phyloP scores from a whole-genome alignment of 2,888 invertebrate genomes.

The Lutraria lutraria region DNA sequence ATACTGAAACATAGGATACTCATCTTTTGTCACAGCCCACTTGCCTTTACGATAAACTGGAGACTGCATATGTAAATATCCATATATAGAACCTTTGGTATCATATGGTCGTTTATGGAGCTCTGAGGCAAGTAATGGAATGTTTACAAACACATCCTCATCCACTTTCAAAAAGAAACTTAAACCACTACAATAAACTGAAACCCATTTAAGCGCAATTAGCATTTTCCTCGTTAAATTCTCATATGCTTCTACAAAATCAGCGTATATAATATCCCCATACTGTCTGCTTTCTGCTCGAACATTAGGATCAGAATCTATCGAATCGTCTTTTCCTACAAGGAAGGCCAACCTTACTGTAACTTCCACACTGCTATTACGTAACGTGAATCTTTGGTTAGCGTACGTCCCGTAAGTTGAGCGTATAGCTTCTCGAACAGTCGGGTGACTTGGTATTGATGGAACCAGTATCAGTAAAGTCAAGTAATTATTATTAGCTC shows the following conservation, averaged over 20 bases:
- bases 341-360: slow-evolving; percentile 70
- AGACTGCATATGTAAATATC: slow-evolving; percentile 57
- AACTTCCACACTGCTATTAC: slow-evolving; percentile 1
- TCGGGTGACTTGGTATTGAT: slow-evolving; percentile 63
- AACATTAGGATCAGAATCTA: slow-evolving; percentile 35
- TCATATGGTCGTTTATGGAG: slow-evolving; percentile 52
- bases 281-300: slow-evolving; percentile 57
- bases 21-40: slow-evolving; percentile 70
- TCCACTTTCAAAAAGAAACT: slow-evolving; percentile 72
- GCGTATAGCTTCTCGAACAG: slow-evolving; percentile 71
- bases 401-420: slow-evolving; percentile 72
- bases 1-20: slow-evolving; percentile 70
- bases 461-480: slow-evolving; percentile 71
- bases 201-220: slow-evolving; percentile 70
- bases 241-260: slow-evolving; percentile 70
- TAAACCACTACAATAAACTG: slow-evolving; percentile 62
- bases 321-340: slow-evolving; percentile 55
- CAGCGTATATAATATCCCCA: slow-evolving; percentile 69
- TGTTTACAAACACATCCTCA: slow-evolving; percentile 72
- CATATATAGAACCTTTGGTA: slow-evolving; percentile 66
- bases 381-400: slow-evolving; percentile 5
- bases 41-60: slow-evolving; percentile 70
- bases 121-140: slow-evolving; percentile 55
- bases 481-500: slow-evolving; percentile 57
- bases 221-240: slow-evolving; percentile 73